phyloP scores from a whole-genome alignment of 1,140 invertebrate genomes.

The Drosophila parvula region DNA sequence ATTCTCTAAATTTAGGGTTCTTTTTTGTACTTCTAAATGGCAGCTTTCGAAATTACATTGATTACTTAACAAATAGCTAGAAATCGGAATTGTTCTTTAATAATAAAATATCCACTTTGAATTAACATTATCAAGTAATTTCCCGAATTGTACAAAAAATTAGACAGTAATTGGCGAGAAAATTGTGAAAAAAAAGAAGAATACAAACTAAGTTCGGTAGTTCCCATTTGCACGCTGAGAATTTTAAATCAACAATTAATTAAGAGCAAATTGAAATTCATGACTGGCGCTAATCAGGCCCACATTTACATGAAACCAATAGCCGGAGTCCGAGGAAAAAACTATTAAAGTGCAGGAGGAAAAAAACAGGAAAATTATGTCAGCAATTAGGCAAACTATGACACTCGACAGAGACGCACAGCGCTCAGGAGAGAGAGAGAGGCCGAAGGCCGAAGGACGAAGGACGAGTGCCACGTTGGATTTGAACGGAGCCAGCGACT shows the following conservation, averaged over 20 bases:
- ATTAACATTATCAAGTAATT: background rate
- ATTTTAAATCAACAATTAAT: slow-evolving; percentile 77
- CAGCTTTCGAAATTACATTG: too few relatives aligned
- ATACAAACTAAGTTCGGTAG: background rate
- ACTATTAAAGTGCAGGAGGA: slow-evolving; percentile 60
- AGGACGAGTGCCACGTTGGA: slow-evolving; percentile 3
- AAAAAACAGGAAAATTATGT: slow-evolving; percentile 64
- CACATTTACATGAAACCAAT: slow-evolving; percentile 77
- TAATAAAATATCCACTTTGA: background rate
- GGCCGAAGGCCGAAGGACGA: slow-evolving; percentile 2
- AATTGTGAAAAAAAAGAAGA: background rate
- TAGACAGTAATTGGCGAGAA: background rate
- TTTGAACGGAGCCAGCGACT: slow-evolving; percentile 1
- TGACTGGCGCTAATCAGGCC: slow-evolving; percentile 70
- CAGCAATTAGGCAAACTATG: slow-evolving; percentile 72
- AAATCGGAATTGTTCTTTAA: background rate
- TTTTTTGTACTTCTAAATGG: too few relatives aligned
- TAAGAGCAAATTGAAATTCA: slow-evolving; percentile 78
- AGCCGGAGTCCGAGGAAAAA: slow-evolving; percentile 37
- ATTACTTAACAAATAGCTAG: too few relatives aligned
- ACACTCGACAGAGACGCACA: slow-evolving; percentile 47
- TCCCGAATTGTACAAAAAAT: background rate
- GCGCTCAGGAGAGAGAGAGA: background rate
- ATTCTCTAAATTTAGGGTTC: too few relatives aligned
- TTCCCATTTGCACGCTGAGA: slow-evolving; percentile 55